Percentiles rank a stretch among this genome's conserved stretches.
phyloP scores from a whole-genome alignment of 2,797 vertebrate genomes.

The Tiaroga cobitis region DNA sequence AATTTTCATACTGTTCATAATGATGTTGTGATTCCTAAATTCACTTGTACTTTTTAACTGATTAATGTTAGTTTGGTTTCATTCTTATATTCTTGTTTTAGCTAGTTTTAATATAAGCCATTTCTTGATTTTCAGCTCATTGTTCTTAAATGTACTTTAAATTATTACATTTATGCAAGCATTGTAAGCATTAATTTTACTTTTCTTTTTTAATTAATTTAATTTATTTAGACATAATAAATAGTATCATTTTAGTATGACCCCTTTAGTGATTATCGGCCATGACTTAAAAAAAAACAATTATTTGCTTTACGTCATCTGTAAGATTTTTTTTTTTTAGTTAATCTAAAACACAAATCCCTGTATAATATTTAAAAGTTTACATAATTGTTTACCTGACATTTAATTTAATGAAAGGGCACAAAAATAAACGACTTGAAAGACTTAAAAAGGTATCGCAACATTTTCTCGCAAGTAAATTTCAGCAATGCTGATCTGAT shows the following conservation, averaged over 20 bases:
- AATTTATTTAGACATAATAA: background rate
- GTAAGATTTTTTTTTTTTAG: too few relatives aligned
- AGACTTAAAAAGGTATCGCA: background rate
- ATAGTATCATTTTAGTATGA: background rate
- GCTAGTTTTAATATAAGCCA: background rate
- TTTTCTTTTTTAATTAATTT: background rate
- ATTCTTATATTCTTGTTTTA: background rate
- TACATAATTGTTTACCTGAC: background rate
- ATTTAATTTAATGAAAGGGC: background rate
- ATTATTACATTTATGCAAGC: background rate
- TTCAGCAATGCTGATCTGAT: background rate
- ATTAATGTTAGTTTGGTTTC: background rate
- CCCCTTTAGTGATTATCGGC: background rate
- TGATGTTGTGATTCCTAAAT: background rate
- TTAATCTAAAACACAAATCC: background rate
- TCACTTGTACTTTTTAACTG: background rate
- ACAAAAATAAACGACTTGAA: background rate
- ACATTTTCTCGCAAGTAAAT: background rate
- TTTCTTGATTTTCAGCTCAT: background rate
- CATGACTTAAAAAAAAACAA: background rate
- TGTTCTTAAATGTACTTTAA: background rate
- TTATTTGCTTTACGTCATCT: too few relatives aligned
- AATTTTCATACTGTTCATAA: too few relatives aligned
- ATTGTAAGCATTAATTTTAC: background rate
- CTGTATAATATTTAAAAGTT: background rate